These are phyloP conservation scores for Protonibea diacanthus DNA, from an alignment of 2,797 vertebrate genomes.

Conservation along the genomic window DNA sequence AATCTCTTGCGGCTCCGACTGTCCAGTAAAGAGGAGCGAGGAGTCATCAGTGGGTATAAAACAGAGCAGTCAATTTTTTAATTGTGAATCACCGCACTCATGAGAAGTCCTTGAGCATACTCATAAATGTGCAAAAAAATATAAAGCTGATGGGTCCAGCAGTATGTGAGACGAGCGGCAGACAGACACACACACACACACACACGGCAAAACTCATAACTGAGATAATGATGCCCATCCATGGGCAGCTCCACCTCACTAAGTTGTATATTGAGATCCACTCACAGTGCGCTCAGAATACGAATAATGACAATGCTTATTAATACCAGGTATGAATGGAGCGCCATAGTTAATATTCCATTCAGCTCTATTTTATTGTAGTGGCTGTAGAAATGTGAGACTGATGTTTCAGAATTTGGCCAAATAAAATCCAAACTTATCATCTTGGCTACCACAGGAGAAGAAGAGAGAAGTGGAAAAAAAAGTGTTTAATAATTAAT, in stretches of 20 bases:
- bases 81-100: no score
- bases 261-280: slow-evolving; percentile 29
- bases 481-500: slow-evolving; percentile 28
- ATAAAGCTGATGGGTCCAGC: no score
- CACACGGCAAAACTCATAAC: no score
- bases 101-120: no score
- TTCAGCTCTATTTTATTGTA: neutral
- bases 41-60: no score
- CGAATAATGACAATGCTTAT: neutral
- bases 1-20: no score
- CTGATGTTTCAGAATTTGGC: neutral
- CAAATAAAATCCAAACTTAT: neutral
- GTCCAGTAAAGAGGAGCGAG: no score
- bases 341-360: neutral
- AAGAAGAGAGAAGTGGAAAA: no score
- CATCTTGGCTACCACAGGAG: neutral
- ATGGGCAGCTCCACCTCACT: neutral
- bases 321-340: slow-evolving; percentile 3
- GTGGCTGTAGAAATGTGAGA: neutral
- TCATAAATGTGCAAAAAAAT: no score
- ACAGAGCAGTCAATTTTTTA: no score
- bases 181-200: no score
- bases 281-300: slow-evolving; percentile 3
- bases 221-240: slow-evolving; percentile 1
- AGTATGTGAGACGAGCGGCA: no score